Base-by-base conservation (phyloP, 1,140 invertebrate genomes). In the Drosophila obscura region DNA sequence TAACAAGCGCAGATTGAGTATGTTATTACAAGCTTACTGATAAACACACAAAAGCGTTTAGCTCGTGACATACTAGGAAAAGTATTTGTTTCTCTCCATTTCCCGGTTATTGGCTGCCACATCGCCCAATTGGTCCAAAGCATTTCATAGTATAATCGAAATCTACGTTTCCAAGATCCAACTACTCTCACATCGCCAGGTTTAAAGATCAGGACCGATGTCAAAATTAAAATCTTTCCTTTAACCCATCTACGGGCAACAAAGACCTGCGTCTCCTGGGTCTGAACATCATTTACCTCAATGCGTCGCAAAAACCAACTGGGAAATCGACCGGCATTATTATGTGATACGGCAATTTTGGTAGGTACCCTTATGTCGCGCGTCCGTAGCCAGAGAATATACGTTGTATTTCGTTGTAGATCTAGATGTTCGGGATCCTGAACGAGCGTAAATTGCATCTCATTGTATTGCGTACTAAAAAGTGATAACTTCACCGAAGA, bases 361-460 rank as follows among this genome's bases (percentile, higher is more conserved):
- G 73, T 77, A 0, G 81, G 81, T 22, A 84, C 26, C 3, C 81
- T 77, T 15, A 84, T 74, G 7, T 80, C 64, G 0, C 77, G 61
- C 0, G 81, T 61, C 1, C 68, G 64, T 13, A 84, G 43, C 68
- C 64, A 80, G 6, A 84, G 13, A 4, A 57, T 45, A 0, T 77
- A 31, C 0, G 68, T 77, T 16, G 68, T 64, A 13, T 84, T 85
- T 0, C 26, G 15, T 2, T 8, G 43, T 2, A 84, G 15, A 9
- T 44, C 4, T 0, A 52, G 74, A 11, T 45, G 24, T 5, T 60
- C 43, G 0, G 81, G 81, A 50, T 84, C 68, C 57, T 84, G 81
- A 13, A 41, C 45, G 0, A 84, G 9, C 5, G 16, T 67, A 1
- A 85, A 45, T 5, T 55, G 53, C 7, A 51, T 11, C 39, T 53